phyloP scores from a whole-genome alignment of 2,888 invertebrate genomes.

The Synanthedon vespiformis region DNA sequence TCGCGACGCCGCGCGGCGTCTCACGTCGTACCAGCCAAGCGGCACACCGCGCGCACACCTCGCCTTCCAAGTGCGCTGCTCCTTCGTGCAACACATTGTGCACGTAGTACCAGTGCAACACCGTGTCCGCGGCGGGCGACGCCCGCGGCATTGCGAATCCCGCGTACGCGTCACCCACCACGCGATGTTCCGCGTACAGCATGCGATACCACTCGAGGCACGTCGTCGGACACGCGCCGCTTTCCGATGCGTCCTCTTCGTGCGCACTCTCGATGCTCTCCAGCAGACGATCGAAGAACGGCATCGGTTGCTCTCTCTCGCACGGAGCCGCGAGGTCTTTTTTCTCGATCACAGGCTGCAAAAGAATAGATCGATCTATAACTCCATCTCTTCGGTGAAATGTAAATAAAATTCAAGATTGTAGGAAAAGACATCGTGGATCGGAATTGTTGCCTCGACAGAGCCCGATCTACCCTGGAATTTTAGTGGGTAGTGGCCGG shows the following conservation, averaged over 20 bases:
- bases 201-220: conserved; percentile 50
- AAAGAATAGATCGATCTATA: conserved; percentile 10
- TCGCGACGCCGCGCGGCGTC: conserved; percentile 41
- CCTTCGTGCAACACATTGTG: conserved; percentile 34
- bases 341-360: conserved; percentile 58
- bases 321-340: conserved; percentile 50
- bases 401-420: no score
- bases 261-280: conserved; percentile 36
- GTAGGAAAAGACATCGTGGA: conserved; percentile 4
- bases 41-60: conserved; percentile 19
- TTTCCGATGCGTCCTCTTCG: no score
- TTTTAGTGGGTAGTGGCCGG: no score
- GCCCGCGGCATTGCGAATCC: conserved; percentile 33
- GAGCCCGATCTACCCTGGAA: no score
- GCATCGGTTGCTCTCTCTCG: conserved; percentile 31
- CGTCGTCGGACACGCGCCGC: no score
- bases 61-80: conserved; percentile 1
- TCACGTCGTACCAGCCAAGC: conserved; percentile 40
- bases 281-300: conserved; percentile 43
- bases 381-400: background rate
- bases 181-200: conserved; percentile 31
- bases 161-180: conserved; percentile 26
- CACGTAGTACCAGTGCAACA: conserved; percentile 43
- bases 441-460: no score
- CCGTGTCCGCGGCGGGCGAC: conserved; percentile 17